A percentile compares a stretch with the other conserved stretches of the same genome.
phyloP scores from a whole-genome alignment of 2,797 vertebrate species.

The Neosilurus mollespiculum region DNA sequence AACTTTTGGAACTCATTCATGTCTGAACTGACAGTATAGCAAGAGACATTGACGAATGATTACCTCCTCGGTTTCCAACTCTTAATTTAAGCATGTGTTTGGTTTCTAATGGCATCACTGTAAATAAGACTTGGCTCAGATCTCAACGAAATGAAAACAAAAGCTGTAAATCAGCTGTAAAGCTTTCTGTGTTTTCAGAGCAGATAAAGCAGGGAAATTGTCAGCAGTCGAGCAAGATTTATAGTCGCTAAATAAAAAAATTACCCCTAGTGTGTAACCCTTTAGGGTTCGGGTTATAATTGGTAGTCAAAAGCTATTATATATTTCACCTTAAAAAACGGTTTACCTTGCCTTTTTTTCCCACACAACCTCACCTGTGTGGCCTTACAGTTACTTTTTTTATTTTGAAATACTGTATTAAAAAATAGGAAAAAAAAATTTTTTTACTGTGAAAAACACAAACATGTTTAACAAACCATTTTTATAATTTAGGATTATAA shows the following conservation, averaged over 20 bases:
- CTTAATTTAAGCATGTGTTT: not conserved
- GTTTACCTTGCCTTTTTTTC: too few relatives aligned
- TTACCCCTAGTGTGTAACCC: not conserved
- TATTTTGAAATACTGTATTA: too few relatives aligned
- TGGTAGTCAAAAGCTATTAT: too few relatives aligned
- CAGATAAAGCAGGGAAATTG: not conserved
- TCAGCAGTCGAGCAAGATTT: not conserved
- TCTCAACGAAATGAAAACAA: slow-evolving; percentile 1
- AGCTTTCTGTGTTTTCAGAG: not conserved
- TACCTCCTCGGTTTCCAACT: not conserved
- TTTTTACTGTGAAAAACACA: too few relatives aligned
- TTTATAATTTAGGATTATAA: too few relatives aligned
- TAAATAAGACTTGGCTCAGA: not conserved
- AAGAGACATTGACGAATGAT: not conserved
- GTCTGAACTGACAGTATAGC: not conserved
- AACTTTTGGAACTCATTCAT: not conserved
- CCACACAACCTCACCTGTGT: too few relatives aligned
- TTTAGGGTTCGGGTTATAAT: too few relatives aligned
- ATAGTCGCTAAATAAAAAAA: not conserved
- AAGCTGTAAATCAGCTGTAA: not conserved
- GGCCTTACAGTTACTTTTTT: too few relatives aligned
- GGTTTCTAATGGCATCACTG: too few relatives aligned
- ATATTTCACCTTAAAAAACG: too few relatives aligned
- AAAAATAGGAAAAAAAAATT: too few relatives aligned
- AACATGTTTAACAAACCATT: too few relatives aligned